A percentile compares a stretch with the other conserved stretches of the same genome.
phyloP scores from a whole-genome alignment of 2,888 invertebrate species.

The Iphiclides podalirius region DNA sequence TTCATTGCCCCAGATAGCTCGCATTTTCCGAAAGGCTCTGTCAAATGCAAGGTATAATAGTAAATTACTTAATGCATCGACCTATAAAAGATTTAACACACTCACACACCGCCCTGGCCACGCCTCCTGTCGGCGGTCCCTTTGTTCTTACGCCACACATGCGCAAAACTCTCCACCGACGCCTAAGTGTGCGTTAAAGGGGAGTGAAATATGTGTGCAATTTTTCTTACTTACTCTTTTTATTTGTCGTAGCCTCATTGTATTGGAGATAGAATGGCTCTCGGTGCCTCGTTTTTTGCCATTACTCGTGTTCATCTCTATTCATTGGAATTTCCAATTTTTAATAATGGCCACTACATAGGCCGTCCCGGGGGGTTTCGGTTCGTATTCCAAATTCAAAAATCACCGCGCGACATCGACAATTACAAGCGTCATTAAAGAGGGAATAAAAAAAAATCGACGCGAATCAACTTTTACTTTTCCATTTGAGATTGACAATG shows the following conservation, averaged over 20 bases:
- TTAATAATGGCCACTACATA: slow-evolving; percentile 21
- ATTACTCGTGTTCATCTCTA: slow-evolving; percentile 33
- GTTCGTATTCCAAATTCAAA: slow-evolving; percentile 15
- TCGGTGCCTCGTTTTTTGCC: slow-evolving; percentile 1
- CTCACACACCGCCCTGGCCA: slow-evolving; percentile 40
- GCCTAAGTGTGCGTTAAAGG: slow-evolving; percentile 47
- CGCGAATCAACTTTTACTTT: slow-evolving; percentile 67
- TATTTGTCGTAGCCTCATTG: slow-evolving; percentile 42
- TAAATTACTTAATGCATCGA: slow-evolving; percentile 79
- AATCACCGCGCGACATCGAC: slow-evolving; percentile 46
- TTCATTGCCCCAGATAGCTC: slow-evolving; percentile 12
- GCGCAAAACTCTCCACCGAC: slow-evolving; percentile 41
- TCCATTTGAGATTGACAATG: slow-evolving; percentile 71
- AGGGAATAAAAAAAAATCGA: slow-evolving; percentile 64
- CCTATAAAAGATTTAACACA: slow-evolving; percentile 77
- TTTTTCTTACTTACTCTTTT: slow-evolving; percentile 64
- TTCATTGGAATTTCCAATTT: slow-evolving; percentile 27
- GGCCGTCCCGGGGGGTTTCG: slow-evolving; percentile 27
- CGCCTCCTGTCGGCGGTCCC: slow-evolving; percentile 49
- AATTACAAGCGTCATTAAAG: slow-evolving; percentile 68
- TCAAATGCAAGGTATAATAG: slow-evolving; percentile 73
- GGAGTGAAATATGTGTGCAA: slow-evolving; percentile 57
- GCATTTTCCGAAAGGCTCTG: slow-evolving; percentile 34
- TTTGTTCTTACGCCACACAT: slow-evolving; percentile 62
- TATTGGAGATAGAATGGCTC: slow-evolving; percentile 23